Percentiles rank a stretch among this genome's conserved stretches.
Conservation (phyloP, 2,888 invertebrate species). For the Andrena flavipes region DNA sequence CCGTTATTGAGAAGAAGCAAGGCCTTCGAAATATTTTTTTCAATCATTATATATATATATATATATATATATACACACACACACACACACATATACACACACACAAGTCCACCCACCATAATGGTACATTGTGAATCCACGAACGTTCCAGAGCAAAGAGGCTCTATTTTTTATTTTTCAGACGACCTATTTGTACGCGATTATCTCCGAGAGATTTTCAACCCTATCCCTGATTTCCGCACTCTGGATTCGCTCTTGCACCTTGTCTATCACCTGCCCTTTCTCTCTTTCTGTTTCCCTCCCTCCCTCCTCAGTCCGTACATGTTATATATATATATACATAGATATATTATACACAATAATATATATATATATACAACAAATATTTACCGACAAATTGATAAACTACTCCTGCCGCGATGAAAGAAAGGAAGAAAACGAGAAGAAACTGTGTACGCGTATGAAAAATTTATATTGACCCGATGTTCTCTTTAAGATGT, state of each 20-base stretch:
- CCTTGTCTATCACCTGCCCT: constrained; percentile 38
- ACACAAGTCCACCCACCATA: not conserved
- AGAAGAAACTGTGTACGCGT: constrained; percentile 44
- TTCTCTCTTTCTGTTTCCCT: constrained; percentile 53
- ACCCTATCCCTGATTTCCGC: constrained; percentile 27
- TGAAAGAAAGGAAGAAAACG: constrained; percentile 64
- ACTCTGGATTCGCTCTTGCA: constrained; percentile 54
- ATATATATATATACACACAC: not conserved
- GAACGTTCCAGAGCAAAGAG: not conserved
- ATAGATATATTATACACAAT: constrained; percentile 48
- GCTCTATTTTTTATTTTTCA: constrained; percentile 19
- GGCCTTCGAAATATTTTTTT: no score
- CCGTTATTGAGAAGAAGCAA: no score
- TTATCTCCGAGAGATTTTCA: constrained; percentile 5
- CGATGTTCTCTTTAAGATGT: constrained; percentile 22
- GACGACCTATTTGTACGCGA: constrained; percentile 27
- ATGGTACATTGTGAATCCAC: no score
- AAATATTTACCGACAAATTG: constrained; percentile 65
- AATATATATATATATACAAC: constrained; percentile 54
- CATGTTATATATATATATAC: constrained; percentile 58
- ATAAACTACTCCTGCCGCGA: constrained; percentile 68
- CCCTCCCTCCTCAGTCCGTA: constrained; percentile 60
- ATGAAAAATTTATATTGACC: constrained; percentile 11
- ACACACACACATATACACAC: not conserved
- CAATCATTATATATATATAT: not conserved